Evolutionary conservation across 2,888 invertebrate genomes (phyloP).

Genomic region (Netelia melanura): DNA sequence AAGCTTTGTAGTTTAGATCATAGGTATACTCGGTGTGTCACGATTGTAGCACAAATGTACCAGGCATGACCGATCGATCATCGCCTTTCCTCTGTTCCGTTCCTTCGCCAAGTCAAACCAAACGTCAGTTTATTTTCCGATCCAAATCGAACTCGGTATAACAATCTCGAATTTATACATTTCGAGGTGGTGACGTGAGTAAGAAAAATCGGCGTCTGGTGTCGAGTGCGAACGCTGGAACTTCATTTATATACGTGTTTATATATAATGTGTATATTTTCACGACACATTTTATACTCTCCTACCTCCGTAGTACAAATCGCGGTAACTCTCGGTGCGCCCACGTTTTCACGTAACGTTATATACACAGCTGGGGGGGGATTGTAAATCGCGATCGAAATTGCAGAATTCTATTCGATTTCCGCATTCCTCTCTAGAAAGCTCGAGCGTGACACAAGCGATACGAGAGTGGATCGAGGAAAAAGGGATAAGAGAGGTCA

Average conservation of each 20-base stretch:
- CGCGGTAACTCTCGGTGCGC: not conserved
- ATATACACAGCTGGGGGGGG: not conserved
- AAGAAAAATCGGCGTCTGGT: constrained; percentile 39
- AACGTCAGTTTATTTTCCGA: constrained; percentile 14
- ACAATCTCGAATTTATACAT: constrained; percentile 22
- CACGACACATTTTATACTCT: constrained; percentile 29
- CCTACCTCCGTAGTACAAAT: not conserved
- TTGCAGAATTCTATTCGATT: constrained; percentile 59
- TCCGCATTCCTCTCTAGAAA: constrained; percentile 29
- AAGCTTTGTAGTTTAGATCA: no score
- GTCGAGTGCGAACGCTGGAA: constrained; percentile 23
- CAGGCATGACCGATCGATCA: no score
- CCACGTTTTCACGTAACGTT: not conserved
- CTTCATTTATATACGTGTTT: constrained; percentile 1
- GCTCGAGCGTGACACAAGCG: constrained; percentile 42
- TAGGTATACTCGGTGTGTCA: no score
- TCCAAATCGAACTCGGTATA: constrained; percentile 20
- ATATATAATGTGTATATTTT: constrained; percentile 39
- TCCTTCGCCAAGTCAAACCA: constrained; percentile 8
- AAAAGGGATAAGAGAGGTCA: constrained; percentile 34
- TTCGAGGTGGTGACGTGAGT: constrained; percentile 13
- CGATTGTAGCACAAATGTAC: no score
- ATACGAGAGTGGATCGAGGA: constrained; percentile 18
- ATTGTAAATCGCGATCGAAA: constrained; percentile 57
- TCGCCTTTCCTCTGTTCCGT: no score